Conservation (phyloP, 2,888 invertebrate genomes). For the Galerucella nymphaeae region DNA sequence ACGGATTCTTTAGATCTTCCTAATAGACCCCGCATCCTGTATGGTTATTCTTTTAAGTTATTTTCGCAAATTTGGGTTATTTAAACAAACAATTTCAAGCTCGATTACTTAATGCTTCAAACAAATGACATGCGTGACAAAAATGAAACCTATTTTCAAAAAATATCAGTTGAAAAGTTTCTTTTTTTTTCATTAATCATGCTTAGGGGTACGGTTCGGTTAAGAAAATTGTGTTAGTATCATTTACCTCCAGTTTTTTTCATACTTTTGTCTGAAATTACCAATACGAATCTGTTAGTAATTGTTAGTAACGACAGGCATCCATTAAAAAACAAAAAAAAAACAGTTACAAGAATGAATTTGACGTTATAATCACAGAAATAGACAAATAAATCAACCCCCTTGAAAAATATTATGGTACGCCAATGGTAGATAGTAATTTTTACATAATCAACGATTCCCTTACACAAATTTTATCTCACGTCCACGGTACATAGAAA, state of each 20-base stretch:
- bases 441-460: no score
- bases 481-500: no score
- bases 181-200: constrained; percentile 45
- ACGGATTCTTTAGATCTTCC: no score
- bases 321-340: neutral
- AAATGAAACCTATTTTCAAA: constrained; percentile 22
- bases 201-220: constrained; percentile 44
- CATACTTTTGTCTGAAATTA: constrained; percentile 78
- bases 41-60: neutral
- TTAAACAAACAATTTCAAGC: constrained; percentile 12
- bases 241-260: constrained; percentile 79
- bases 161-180: neutral
- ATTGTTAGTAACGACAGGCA: constrained; percentile 4
- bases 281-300: constrained; percentile 39
- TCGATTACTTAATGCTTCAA: constrained; percentile 10
- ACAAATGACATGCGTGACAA: constrained; percentile 41
- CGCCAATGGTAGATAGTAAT: no score
- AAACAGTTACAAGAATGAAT: neutral
- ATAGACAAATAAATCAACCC: neutral
- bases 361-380: neutral
- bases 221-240: constrained; percentile 37
- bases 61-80: neutral
- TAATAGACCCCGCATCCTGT: no score
- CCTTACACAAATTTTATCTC: no score
- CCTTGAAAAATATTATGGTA: no score